Evolutionary conservation across 2,888 invertebrate species (phyloP), one percentile per base, ranked within the genome.

Genomic region (Elysia crispata): DNA sequence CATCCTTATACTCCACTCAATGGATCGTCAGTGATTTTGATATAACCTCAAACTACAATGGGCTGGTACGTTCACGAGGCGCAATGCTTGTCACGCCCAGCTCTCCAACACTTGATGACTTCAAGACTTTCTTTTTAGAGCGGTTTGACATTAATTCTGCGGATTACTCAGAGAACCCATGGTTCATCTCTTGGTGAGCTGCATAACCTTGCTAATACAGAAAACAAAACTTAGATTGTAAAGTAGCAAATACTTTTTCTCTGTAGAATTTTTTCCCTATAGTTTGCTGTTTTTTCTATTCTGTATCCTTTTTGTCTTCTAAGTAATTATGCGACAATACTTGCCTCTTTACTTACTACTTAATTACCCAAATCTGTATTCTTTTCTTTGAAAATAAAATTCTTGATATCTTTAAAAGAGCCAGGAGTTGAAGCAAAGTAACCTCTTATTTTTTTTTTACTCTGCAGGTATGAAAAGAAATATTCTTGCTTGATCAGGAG

Each of bases 151-250:
- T 84, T 64, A 85, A 72, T 28, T 84, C 85, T 5, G 83, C 86
- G 0, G 66, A 77, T 1, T 84, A 87, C 15, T 83, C 86, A 0
- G 86, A 88, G 13, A 89, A 90, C 78, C 90, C 91, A 0, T 90
- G 89, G 89, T 88, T 85, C 78, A 62, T 79, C 13, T 88, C 90
- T 66, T 90, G 90, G 91, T 91, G 87, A 81, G 90, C 89, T 88
- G 33, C 86, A 86, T 62, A 6, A 11, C 41, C 11, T 41, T 41
- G 11, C 11, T 41, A 41, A 11, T 11, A 41, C 41, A 41, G 41
- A 3, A 11, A 6, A 41, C 41, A 41, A 3, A 41, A 41, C 41
- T 41, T 11, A 11, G 41, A 41, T 6, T n/a, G 11, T 11, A 41
- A 41, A 6, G 5, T 41, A 41, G 41, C 3, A 3, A 41, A 41